Evolutionary conservation across 92 coral and sea anemone genomes (phyloP), one percentile per base, ranked within the genome.

Genomic region (Palythoa caribaeorum): DNA sequence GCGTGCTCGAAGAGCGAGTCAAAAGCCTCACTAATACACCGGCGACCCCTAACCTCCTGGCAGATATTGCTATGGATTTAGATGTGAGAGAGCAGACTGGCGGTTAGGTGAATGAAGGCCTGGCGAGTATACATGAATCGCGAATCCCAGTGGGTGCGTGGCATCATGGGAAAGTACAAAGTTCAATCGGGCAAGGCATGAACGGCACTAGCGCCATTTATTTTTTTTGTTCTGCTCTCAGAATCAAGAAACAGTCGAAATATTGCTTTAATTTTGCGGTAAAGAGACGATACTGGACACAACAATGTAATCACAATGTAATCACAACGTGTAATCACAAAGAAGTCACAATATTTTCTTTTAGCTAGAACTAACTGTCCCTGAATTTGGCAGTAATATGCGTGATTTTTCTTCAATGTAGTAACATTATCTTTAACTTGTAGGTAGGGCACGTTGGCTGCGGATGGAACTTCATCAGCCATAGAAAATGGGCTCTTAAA

Each of bases 371-470:
- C 71, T 60, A 78, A 19, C 44, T 79, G 85, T 6, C 85, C 85
- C 53, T 79, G 74, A 50, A 79, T 79, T 79, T 79, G 85, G 38
- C 69, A 59, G 68, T 50, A 79, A 79, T 79, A 79, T 38, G 63
- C 70, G 52, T 79, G 85, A 19, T 79, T 79, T 38, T 57, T 39
- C 48, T 79, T 79, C 40, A 79, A 51, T 50, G 85, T 55, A 6
- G 85, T 79, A 39, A 52, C 68, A 38, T 66, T 66, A 50, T 79
- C 39, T 52, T 16, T 60, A 75, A 44, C 38, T 75, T 75, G 35
- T 75, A 35, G 60, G 35, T 75, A 75, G 60, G 79, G 79, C 60
- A 75, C 52, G 79, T 75, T 75, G 53, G 53, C 20, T 75, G 79
- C 8, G 38, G 54, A 44, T 28, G 79, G 79, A 17, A 75, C 20